Conservation (phyloP, 2,797 vertebrate species). For the Decapterus maruadsi region DNA sequence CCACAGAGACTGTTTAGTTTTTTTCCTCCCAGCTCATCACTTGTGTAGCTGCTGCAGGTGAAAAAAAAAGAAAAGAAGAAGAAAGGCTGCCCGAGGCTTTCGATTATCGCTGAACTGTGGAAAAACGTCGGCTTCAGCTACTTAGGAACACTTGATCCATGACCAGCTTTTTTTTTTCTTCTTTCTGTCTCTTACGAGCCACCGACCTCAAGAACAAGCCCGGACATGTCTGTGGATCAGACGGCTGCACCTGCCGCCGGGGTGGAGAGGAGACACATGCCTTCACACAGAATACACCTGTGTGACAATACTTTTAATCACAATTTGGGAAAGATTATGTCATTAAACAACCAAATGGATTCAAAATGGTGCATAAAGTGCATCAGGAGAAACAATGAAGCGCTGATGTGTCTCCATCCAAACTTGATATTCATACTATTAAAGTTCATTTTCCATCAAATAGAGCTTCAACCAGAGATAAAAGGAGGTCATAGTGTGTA, state of each 20-base stretch:
- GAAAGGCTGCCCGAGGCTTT: neutral
- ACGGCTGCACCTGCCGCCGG: conserved; percentile 9
- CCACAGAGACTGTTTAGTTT: neutral
- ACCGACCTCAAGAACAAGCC: conserved; percentile 41
- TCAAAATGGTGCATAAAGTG: no score
- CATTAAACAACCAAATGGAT: no score
- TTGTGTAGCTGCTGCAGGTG: conserved; percentile 10
- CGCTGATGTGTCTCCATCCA: neutral
- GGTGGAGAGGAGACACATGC: no score
- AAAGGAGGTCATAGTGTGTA: neutral
- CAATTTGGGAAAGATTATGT: no score
- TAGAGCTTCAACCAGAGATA: neutral
- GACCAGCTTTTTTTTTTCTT: conserved; percentile 35
- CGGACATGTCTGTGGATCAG: conserved; percentile 42
- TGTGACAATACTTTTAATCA: no score
- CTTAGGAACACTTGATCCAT: conserved; percentile 53
- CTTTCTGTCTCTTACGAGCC: conserved; percentile 18
- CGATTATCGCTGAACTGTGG: conserved; percentile 27
- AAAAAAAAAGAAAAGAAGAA: neutral
- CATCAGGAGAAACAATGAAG: no score
- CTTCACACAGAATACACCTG: neutral
- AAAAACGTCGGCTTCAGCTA: conserved; percentile 22
- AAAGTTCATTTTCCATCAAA: no score
- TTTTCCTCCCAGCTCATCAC: conserved; percentile 3
- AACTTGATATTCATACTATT: neutral